These are phyloP conservation scores for Gorilla gorilla DNA, from an alignment of 2,113 vertebrate genomes.

Conservation along the genomic window DNA sequence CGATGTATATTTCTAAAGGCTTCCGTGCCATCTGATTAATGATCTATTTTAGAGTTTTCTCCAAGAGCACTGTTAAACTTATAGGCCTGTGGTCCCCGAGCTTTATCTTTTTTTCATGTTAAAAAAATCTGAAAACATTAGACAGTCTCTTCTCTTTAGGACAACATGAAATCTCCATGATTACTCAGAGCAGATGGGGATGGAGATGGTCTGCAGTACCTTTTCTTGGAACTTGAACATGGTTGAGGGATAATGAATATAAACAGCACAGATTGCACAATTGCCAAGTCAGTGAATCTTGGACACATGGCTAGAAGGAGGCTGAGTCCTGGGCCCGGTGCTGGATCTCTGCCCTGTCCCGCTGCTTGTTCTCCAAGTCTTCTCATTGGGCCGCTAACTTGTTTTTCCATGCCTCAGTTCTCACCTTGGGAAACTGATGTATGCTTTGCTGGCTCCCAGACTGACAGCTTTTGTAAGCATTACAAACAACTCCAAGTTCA, in stretches of 20 bases:
- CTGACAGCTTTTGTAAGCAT: background rate
- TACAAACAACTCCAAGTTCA: background rate
- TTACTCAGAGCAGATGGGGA: background rate
- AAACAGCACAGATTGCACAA: background rate
- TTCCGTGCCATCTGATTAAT: conserved; percentile 20
- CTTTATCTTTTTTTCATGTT: background rate
- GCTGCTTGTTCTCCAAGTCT: background rate
- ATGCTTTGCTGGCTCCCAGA: background rate
- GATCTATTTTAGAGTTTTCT: conserved; percentile 46
- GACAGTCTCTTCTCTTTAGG: background rate
- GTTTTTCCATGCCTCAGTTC: background rate
- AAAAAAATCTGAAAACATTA: conserved; percentile 7
- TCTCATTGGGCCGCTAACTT: background rate
- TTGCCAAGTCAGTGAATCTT: background rate
- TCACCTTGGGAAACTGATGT: background rate
- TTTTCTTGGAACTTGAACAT: background rate
- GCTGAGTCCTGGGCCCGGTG: background rate
- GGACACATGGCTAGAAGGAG: background rate
- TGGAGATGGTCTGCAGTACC: background rate
- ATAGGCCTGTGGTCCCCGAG: background rate
- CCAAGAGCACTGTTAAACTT: background rate
- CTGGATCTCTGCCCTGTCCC: background rate
- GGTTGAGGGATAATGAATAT: background rate
- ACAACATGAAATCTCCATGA: background rate
- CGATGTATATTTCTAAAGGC: background rate